phyloP scores from a whole-genome alignment of 2,888 invertebrate species.

The Doris montereyensis region DNA sequence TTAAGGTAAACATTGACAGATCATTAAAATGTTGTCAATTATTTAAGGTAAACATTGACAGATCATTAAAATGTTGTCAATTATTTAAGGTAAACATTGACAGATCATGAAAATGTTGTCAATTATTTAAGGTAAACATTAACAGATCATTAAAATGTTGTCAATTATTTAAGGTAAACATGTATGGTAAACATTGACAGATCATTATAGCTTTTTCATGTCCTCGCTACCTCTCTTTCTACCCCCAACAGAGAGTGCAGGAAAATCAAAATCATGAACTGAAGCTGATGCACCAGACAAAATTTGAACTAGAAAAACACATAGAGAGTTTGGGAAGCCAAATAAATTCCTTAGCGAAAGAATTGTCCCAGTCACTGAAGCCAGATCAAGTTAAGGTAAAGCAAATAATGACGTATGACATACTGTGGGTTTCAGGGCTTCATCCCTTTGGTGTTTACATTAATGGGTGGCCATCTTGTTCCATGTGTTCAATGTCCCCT shows the following conservation, averaged over 20 bases:
- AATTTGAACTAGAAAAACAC: conserved; percentile 61
- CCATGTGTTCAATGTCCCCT: no score
- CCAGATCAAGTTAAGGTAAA: conserved; percentile 60
- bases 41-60: no score
- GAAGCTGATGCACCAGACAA: conserved; percentile 54
- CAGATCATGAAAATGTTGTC: no score
- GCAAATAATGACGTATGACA: no score
- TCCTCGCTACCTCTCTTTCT: background rate
- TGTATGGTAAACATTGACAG: conserved; percentile 51
- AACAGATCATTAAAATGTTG: no score
- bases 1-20: no score
- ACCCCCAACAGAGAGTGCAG: conserved; percentile 44
- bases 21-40: no score
- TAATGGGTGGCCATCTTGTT: background rate
- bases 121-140: no score
- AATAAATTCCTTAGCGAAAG: conserved; percentile 54
- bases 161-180: no score
- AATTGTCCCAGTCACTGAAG: conserved; percentile 53
- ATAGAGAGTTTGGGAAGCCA: conserved; percentile 60
- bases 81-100: no score
- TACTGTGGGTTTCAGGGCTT: background rate
- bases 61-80: no score
- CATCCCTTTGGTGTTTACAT: background rate
- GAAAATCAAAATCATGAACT: conserved; percentile 56
- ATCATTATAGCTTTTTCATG: no score